These are phyloP conservation scores for Cheilosia vernalis DNA, from an alignment of 2,888 invertebrate genomes.

Conservation along the genomic window DNA sequence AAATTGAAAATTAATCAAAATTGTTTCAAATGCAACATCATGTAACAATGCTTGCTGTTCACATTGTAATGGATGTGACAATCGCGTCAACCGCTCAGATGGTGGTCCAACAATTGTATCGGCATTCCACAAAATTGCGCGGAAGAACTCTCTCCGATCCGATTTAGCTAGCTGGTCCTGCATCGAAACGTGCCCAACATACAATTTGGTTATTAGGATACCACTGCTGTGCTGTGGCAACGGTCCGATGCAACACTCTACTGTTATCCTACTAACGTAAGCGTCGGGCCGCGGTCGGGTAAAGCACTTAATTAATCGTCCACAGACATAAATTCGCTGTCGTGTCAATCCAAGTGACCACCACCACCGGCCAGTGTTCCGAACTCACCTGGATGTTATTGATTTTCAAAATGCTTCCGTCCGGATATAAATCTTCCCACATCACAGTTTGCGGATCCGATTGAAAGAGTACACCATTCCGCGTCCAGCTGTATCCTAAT, in stretches of 20 bases:
- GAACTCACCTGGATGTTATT: constrained; percentile 89
- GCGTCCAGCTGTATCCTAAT: constrained; percentile 93
- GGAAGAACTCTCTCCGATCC: neutral
- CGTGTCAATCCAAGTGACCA: constrained; percentile 29
- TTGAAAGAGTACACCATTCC: constrained; percentile 89
- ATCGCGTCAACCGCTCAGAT: constrained; percentile 45
- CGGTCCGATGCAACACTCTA: constrained; percentile 14
- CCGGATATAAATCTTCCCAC: constrained; percentile 93
- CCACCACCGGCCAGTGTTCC: neutral
- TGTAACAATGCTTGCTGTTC: constrained; percentile 5
- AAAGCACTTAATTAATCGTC: constrained; percentile 62
- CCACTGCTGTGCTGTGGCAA: neutral
- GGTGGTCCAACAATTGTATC: constrained; percentile 20
- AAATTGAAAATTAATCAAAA: constrained; percentile 74
- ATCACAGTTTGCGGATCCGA: constrained; percentile 90
- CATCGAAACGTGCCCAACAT: constrained; percentile 30
- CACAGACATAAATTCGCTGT: constrained; percentile 54
- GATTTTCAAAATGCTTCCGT: constrained; percentile 92
- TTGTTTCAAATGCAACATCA: constrained; percentile 18
- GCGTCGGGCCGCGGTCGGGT: neutral
- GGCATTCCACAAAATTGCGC: constrained; percentile 3
- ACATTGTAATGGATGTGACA: constrained; percentile 37
- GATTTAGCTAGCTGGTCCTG: constrained; percentile 18
- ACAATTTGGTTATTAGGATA: constrained; percentile 20
- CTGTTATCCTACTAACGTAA: constrained; percentile 5